Evolutionary conservation across 2,113 vertebrate genomes (phyloP), one percentile per base, ranked within the genome.

Genomic region (Promerops cafer): DNA sequence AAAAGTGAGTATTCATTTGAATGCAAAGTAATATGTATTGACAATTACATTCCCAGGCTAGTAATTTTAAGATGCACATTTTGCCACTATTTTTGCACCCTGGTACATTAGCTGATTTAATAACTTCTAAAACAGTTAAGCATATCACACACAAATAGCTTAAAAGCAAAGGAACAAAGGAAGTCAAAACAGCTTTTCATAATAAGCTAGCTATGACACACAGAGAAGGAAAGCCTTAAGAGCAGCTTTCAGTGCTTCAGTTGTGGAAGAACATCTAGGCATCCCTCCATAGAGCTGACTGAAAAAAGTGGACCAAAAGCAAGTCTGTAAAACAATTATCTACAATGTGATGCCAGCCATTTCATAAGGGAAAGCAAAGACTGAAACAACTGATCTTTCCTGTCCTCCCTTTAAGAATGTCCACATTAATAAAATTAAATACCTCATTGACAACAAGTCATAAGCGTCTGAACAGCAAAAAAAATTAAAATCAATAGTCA

Each of bases 371-470:
- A 86, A 94, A 69, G 33, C 4, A 3, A 85, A 93, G 79, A 84
- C 87, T 93, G 68, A 94, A 92, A 96, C 76, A 96, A 91, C 87
- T 82, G 79, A 94, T 96, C 75, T 96, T 96, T 77, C 26, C 59
- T 2, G 1, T 83, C 33, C 19, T 86, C 16, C 31, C 13, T 78
- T 86, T 44, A 89, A 77, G 74, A 94, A 75, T 68, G 63, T 83
- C 87, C 72, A 81, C 35, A 56, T 91, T 96, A 96, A 93, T 82
- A 52, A 78, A 92, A 96, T 87, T 71, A 90, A 91, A 95, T 83
- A 94, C 56, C 44, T 74, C n/a, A 69, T 3, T 0, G 7, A 64
- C 70, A 89, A 69, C 82, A 88, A 93, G 53, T 66, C 77, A 94
- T 79, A 89, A 91, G 90, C 37, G 39, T 70, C 78, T 71, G 74